These are phyloP conservation scores for Parazoanthus atlanticus DNA, from an alignment of 92 coral and sea anemone species.

Conservation along the genomic window DNA sequence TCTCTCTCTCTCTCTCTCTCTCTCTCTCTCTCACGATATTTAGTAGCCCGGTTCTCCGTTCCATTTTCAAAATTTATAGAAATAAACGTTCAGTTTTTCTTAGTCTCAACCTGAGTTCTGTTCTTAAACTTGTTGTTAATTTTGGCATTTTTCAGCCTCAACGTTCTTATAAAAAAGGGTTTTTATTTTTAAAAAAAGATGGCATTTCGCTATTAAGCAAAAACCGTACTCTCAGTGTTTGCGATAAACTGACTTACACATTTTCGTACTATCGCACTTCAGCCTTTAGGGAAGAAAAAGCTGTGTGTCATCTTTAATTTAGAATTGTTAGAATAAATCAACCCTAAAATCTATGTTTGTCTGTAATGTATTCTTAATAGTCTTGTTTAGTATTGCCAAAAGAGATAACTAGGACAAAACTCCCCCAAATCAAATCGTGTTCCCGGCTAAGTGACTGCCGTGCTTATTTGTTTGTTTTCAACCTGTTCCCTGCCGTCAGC, in stretches of 20 bases:
- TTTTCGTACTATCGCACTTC: neutral
- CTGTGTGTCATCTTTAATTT: neutral
- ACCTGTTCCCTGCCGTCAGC: neutral
- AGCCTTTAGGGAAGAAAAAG: neutral
- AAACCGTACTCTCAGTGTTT: neutral
- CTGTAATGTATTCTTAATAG: neutral
- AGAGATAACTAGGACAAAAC: neutral
- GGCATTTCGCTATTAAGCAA: neutral
- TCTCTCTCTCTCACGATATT: no score
- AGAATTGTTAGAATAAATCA: neutral
- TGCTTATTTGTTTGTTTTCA: neutral
- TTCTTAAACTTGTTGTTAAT: no score
- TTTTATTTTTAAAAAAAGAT: no score
- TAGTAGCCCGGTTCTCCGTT: no score
- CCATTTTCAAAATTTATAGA: no score
- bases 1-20: no score
- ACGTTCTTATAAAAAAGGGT: no score
- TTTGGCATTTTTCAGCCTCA: no score
- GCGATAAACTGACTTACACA: no score
- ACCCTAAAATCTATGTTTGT: neutral
- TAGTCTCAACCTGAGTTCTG: no score
- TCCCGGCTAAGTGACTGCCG: neutral
- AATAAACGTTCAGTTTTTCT: no score
- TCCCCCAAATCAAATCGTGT: neutral
- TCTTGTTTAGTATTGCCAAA: neutral